A percentile compares a stretch with the other conserved stretches of the same genome.
phyloP scores from a whole-genome alignment of 2,888 invertebrate genomes.

The Dromius quadrimaculatus region DNA sequence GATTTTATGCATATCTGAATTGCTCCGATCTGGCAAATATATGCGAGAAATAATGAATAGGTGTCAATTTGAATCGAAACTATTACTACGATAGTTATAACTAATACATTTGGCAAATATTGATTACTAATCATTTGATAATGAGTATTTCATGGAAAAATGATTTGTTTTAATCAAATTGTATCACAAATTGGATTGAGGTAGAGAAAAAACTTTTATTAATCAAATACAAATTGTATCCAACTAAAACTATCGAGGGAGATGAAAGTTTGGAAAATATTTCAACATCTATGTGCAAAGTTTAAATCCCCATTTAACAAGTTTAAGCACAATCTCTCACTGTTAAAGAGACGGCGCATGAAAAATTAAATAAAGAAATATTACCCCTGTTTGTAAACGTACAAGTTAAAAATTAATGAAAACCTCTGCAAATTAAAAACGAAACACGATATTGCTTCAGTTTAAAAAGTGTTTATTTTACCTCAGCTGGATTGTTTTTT shows the following conservation, averaged over 20 bases:
- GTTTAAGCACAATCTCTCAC: conserved; percentile 8
- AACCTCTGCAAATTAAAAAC: conserved; percentile 24
- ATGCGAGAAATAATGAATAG: conserved; percentile 11
- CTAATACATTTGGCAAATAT: conserved; percentile 25
- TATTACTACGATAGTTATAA: conserved; percentile 26
- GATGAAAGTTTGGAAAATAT: conserved; percentile 8
- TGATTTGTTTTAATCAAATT: conserved; percentile 21
- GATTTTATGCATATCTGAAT: too few relatives aligned
- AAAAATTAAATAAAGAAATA: conserved; percentile 35
- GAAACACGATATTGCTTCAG: conserved; percentile 24
- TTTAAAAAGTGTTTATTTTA: conserved; percentile 19
- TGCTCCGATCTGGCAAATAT: background rate
- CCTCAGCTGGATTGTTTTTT: conserved; percentile 5
- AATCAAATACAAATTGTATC: too few relatives aligned
- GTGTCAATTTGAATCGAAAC: conserved; percentile 23
- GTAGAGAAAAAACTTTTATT: too few relatives aligned
- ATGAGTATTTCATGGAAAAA: conserved; percentile 28
- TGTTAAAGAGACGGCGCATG: conserved; percentile 17
- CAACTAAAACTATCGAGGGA: conserved; percentile 12
- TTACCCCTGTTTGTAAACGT: conserved; percentile 14
- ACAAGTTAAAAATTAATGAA: conserved; percentile 31
- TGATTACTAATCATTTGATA: conserved; percentile 30
- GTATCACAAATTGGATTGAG: too few relatives aligned
- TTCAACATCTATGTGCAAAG: conserved; percentile 11
- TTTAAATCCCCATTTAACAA: conserved; percentile 26